phyloP scores from a whole-genome alignment of 2,888 invertebrate genomes.

The Standfussiana lucernea region DNA sequence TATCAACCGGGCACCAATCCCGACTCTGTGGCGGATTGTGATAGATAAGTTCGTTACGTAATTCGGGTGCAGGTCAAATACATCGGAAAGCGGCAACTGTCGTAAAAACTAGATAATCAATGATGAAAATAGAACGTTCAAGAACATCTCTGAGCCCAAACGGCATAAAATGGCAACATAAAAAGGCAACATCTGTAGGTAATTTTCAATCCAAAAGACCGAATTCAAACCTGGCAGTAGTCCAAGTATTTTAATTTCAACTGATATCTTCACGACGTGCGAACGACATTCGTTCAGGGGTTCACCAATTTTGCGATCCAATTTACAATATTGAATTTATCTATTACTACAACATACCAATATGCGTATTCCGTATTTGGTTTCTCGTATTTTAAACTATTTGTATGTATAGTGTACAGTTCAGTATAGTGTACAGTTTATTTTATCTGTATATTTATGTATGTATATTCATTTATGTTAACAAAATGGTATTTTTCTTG shows the following conservation, averaged over 20 bases:
- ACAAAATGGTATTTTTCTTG: too few relatives aligned
- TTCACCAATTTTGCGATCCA: conserved; percentile 15
- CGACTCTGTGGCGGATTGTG: neutral
- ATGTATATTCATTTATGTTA: too few relatives aligned
- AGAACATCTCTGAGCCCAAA: neutral
- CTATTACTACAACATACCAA: too few relatives aligned
- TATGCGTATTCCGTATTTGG: too few relatives aligned
- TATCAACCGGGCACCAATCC: neutral
- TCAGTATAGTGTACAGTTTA: too few relatives aligned
- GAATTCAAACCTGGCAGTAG: conserved; percentile 18
- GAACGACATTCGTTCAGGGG: conserved; percentile 24
- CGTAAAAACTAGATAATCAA: neutral
- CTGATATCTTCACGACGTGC: conserved; percentile 42
- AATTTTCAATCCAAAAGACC: conserved; percentile 20
- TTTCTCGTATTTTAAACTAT: too few relatives aligned
- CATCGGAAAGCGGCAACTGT: neutral
- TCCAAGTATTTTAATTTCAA: conserved; percentile 40
- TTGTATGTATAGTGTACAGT: too few relatives aligned
- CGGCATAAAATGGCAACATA: conserved; percentile 1
- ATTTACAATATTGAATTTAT: conserved; percentile 14
- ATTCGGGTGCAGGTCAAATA: neutral
- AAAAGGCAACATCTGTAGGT: conserved; percentile 18
- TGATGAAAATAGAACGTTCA: neutral
- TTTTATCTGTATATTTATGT: too few relatives aligned
- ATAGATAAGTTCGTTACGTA: neutral